phyloP scores from a whole-genome alignment of 2,113 vertebrate species.

The Oreotrochilus melanogaster region DNA sequence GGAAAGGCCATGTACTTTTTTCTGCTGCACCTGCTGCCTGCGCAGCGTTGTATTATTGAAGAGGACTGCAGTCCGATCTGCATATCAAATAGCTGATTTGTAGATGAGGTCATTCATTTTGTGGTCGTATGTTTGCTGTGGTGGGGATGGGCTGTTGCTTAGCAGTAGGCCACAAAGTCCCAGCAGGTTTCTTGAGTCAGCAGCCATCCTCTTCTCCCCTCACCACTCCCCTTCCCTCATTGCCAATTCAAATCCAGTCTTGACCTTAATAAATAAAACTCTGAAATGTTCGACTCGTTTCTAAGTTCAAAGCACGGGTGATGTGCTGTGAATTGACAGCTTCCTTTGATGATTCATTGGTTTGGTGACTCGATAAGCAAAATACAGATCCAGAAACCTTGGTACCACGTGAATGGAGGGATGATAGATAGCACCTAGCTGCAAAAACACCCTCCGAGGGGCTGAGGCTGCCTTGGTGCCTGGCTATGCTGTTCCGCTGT shows the following conservation, averaged over 20 bases:
- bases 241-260: conserved; percentile 57
- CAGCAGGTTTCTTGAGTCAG: conserved; percentile 78
- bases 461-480: background rate
- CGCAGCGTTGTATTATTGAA: conserved; percentile 58
- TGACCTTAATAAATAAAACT: conserved; percentile 67
- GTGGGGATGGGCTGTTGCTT: conserved; percentile 79
- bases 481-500: background rate
- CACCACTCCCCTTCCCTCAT: conserved; percentile 28
- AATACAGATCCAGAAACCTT: background rate
- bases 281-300: background rate
- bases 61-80: conserved; percentile 76
- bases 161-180: conserved; percentile 79
- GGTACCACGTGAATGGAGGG: background rate
- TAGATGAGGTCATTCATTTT: conserved; percentile 81
- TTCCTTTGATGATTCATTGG: conserved; percentile 27
- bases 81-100: conserved; percentile 85
- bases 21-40: conserved; percentile 81
- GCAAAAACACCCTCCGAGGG: background rate
- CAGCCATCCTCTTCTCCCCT: conserved; percentile 58
- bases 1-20: conserved; percentile 60
- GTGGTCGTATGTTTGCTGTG: conserved; percentile 73
- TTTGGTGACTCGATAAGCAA: conserved; percentile 5
- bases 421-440: background rate
- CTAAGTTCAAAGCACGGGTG: conserved; percentile 38
- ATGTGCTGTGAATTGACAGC: background rate